Conservation (phyloP, 2,113 vertebrate genomes). For the Antechinus flavipes region DNA sequence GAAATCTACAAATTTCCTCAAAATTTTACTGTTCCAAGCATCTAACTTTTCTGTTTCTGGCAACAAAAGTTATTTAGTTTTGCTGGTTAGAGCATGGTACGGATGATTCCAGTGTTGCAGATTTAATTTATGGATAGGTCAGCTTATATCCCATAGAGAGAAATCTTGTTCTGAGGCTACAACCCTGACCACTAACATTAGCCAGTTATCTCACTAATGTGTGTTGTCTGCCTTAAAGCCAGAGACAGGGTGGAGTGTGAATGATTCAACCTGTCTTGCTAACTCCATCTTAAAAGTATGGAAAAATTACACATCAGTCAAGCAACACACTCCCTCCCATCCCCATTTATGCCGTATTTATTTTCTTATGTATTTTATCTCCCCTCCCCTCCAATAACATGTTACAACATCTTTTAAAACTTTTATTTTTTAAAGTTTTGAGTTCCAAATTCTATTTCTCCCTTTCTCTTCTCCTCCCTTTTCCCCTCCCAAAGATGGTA, state of each 20-base stretch:
- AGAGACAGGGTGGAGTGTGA: not conserved
- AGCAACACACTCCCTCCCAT: not conserved
- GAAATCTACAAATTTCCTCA: not conserved
- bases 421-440: not conserved
- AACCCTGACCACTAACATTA: not conserved
- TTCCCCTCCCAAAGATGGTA: not conserved
- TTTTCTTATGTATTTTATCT: not conserved
- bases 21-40: not conserved
- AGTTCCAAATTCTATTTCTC: not conserved
- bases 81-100: not conserved
- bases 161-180: not conserved
- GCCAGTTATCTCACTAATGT: rapidly evolving
- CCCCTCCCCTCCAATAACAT: not conserved
- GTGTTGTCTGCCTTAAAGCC: constrained; percentile 14
- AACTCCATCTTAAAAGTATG: constrained; percentile 38
- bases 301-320: constrained; percentile 31
- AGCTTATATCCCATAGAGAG: not conserved
- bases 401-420: not conserved
- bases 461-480: not conserved
- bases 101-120: not conserved
- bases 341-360: not conserved
- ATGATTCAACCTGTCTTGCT: constrained; percentile 40
- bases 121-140: not conserved
- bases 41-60: not conserved
- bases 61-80: not conserved